Base-by-base conservation (phyloP, 2,797 vertebrate species). In the Delichon dasypus region DNA sequence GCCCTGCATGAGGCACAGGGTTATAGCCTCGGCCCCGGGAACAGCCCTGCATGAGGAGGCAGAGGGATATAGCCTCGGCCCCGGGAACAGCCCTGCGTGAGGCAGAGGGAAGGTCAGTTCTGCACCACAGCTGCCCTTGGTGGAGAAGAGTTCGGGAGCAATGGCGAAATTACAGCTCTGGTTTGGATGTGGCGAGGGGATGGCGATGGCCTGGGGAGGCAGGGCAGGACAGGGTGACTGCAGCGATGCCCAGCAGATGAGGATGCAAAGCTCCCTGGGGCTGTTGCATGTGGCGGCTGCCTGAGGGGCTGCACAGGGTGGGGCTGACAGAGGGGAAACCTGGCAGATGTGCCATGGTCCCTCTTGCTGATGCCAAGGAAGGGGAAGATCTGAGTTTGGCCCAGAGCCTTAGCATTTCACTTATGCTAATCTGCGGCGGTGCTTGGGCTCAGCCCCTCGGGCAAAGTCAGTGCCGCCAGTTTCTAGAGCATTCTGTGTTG, bases 401-500 rank as follows among this genome's bases (percentile, higher is more conserved):
- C 10, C 34, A 13, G 13, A 42, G 30, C 1, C 0, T n/a, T 48
- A 51, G 25, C 48, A 16, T 29, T 73, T 72, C 22, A 5, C 11
- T 62, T 36, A 30, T 29, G 16, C 32, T 38, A 9, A 4, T 16
- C 19, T 5, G 30, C 20, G 32, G 19, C 22, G 34, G 32, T 57
- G 65, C 34, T 88, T 53, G 57, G 26, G 32, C 45, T 74, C 44
- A 38, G 57, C 16, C 23, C 1, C 0, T 21, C 51, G 12, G 12
- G 30, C 40, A n/a, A n/a, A 9, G 22, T 42, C 44, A 30, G 16
- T 10, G 27, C 45, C 2, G 2, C 17, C 18, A 4, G 7, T 58
- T 55, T 51, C 45, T 51, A 34, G 51, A 29, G 11, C 14, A 7
- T 20, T 19, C 22, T 86, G 29, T 22, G 11, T 11, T 58, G 14